phyloP scores from a whole-genome alignment of 2,797 vertebrate species.

The Phrynocephalus forsythii region DNA sequence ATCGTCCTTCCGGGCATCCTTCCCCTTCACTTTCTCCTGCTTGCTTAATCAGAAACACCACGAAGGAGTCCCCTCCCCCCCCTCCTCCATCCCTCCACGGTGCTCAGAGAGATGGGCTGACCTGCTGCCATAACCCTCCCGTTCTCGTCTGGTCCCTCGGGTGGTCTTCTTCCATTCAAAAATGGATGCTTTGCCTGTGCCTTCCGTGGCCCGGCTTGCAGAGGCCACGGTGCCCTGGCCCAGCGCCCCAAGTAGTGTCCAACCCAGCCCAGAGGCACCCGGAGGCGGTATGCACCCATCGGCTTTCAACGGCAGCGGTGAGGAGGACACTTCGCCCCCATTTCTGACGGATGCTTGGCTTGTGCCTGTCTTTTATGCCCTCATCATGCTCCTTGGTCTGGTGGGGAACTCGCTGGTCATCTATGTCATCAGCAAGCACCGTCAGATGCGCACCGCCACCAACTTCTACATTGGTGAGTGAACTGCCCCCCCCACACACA shows the following conservation, averaged over 20 bases:
- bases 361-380: constrained; percentile 86
- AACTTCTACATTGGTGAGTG: constrained; percentile 90
- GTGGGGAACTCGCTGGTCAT: constrained; percentile 88
- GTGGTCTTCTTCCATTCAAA: too few relatives aligned
- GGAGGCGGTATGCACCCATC: neutral
- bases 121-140: neutral
- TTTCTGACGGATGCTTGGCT: constrained; percentile 90
- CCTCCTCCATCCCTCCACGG: neutral
- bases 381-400: constrained; percentile 88
- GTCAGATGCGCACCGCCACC: constrained; percentile 88
- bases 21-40: neutral
- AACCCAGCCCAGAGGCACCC: neutral
- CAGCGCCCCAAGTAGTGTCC: neutral
- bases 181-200: constrained; percentile 1
- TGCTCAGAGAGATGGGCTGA: neutral
- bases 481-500: neutral
- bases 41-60: too few relatives aligned
- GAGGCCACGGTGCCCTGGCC: neutral
- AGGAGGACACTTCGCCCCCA: constrained; percentile 73
- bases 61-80: neutral
- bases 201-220: neutral
- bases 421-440: constrained; percentile 87
- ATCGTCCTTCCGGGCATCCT: neutral
- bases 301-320: constrained; percentile 41
- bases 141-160: neutral